Evolutionary conservation across 2,113 vertebrate genomes (phyloP).

Genomic region (Perca fluviatilis): DNA sequence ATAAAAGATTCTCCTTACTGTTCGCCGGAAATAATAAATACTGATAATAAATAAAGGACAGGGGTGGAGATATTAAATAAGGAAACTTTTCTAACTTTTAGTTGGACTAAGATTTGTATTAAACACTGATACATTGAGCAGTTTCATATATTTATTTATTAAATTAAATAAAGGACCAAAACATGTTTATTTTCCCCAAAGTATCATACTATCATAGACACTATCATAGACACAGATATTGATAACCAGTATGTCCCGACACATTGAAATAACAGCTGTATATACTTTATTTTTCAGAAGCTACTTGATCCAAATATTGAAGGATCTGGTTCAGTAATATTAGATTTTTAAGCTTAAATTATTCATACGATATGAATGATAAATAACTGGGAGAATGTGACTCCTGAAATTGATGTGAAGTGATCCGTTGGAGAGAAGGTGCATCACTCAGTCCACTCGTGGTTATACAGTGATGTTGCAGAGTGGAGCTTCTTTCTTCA

Average conservation of each 20-base stretch:
- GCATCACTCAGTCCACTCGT: neutral
- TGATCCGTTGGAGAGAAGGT: neutral
- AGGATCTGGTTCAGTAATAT: too few relatives aligned
- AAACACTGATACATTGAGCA: neutral
- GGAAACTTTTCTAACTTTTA: neutral
- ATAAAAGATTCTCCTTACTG: neutral
- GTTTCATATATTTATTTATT: neutral
- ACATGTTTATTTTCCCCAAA: neutral
- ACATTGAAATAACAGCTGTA: neutral
- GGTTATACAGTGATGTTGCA: neutral
- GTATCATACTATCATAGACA: too few relatives aligned
- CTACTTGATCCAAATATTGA: neutral
- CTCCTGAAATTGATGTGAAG: neutral
- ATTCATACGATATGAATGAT: too few relatives aligned
- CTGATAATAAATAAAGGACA: neutral
- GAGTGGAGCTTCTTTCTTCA: neutral
- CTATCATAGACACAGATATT: neutral
- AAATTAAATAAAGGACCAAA: neutral
- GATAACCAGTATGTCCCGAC: neutral
- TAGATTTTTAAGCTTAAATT: too few relatives aligned
- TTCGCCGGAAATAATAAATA: slow-evolving; percentile 23
- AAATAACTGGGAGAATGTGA: too few relatives aligned
- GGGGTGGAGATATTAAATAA: neutral
- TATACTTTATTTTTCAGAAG: neutral
- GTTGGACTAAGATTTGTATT: neutral